Percentiles rank a stretch among this genome's conserved stretches.
Conservation (phyloP, 2,797 vertebrate genomes). For the Siniperca undulata region DNA sequence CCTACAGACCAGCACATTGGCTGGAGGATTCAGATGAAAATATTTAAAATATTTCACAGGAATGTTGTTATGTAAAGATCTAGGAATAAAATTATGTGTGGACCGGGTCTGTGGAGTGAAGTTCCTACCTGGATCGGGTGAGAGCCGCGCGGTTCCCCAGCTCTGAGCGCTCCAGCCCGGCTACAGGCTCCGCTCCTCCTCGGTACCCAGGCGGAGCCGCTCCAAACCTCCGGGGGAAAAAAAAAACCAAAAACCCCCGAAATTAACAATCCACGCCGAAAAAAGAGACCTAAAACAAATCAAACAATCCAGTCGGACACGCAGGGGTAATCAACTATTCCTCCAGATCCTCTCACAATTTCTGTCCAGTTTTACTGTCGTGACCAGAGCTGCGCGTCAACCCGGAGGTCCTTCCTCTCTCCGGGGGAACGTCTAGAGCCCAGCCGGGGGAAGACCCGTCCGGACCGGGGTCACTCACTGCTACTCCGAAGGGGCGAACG, state of each 20-base stretch:
- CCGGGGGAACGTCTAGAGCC: slow-evolving; percentile 54
- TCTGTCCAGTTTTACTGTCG: slow-evolving; percentile 69
- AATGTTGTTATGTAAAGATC: neutral
- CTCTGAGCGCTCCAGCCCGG: slow-evolving; percentile 78
- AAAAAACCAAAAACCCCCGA: slow-evolving; percentile 10
- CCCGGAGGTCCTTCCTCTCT: slow-evolving; percentile 59
- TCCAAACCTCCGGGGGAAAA: slow-evolving; percentile 60
- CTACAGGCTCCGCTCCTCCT: slow-evolving; percentile 72
- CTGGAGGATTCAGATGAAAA: neutral
- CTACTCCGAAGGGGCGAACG: slow-evolving; percentile 54
- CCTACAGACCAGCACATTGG: neutral
- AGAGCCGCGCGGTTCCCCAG: slow-evolving; percentile 71
- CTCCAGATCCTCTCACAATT: slow-evolving; percentile 63
- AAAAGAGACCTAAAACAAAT: slow-evolving; percentile 43
- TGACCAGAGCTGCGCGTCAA: slow-evolving; percentile 67
- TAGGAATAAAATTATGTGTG: neutral
- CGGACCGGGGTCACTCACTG: slow-evolving; percentile 68
- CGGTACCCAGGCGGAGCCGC: slow-evolving; percentile 68
- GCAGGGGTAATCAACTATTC: slow-evolving; percentile 58
- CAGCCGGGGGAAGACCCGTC: slow-evolving; percentile 62
- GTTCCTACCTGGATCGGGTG: slow-evolving; percentile 81
- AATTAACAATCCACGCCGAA: slow-evolving; percentile 72
- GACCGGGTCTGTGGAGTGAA: slow-evolving; percentile 39
- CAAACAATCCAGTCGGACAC: slow-evolving; percentile 71
- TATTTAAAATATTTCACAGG: neutral